phyloP scores from a whole-genome alignment of 2,113 vertebrate species.

The Carassius auratus region DNA sequence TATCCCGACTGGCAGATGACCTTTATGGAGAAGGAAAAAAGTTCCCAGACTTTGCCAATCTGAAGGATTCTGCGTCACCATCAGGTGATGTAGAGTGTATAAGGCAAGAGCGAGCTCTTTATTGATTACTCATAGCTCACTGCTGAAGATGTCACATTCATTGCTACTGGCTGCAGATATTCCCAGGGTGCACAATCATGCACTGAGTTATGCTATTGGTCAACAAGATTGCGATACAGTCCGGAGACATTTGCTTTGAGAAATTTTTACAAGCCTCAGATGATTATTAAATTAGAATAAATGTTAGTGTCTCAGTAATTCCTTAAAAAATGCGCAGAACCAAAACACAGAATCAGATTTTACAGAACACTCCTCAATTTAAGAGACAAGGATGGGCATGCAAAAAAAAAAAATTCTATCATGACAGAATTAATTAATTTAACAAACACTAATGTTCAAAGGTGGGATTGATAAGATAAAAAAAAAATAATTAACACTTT shows the following conservation, averaged over 20 bases:
- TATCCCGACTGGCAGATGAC: conserved; percentile 60
- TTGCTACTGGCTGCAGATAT: conserved; percentile 29
- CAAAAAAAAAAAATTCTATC: neutral
- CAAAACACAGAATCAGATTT: neutral
- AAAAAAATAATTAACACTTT: too few relatives aligned
- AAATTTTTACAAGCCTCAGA: neutral
- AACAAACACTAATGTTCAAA: too few relatives aligned
- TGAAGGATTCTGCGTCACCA: conserved; percentile 68
- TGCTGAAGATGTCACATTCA: conserved; percentile 64
- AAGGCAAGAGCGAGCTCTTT: conserved; percentile 53
- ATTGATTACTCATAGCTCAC: conserved; percentile 50
- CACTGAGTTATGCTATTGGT: conserved; percentile 10
- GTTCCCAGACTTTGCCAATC: conserved; percentile 58
- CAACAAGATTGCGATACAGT: conserved; percentile 18
- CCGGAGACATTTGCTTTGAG: neutral
- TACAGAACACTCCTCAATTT: neutral
- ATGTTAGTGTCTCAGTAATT: neutral
- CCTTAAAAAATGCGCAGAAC: neutral
- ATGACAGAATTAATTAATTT: too few relatives aligned
- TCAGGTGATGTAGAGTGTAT: conserved; percentile 51
- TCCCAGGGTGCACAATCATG: conserved; percentile 43
- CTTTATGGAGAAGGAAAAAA: conserved; percentile 61
- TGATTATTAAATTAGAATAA: neutral
- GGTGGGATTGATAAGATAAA: too few relatives aligned
- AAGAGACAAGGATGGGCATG: neutral